Evolutionary conservation across 2,113 vertebrate species (phyloP).

Genomic region (Capra hircus): DNA sequence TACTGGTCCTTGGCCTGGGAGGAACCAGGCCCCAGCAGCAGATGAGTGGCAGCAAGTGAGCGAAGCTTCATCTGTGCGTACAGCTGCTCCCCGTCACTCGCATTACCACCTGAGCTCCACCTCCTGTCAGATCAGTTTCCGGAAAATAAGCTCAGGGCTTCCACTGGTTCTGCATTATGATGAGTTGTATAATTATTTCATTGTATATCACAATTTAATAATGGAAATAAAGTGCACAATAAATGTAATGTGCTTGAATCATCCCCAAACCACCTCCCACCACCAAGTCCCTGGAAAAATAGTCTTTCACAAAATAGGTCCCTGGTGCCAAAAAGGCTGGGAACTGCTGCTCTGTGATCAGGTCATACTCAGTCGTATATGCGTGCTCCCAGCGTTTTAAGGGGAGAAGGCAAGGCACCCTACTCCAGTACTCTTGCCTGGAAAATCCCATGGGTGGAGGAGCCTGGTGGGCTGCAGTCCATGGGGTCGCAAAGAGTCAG

Average conservation of each 20-base stretch:
- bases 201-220: neutral
- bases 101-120: neutral
- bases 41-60: neutral
- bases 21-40: neutral
- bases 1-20: neutral
- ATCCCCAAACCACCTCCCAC: neutral
- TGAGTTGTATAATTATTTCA: neutral
- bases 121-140: neutral
- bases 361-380: fast-evolving
- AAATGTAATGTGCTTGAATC: neutral
- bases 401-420: no score
- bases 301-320: neutral
- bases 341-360: neutral
- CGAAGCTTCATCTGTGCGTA: neutral
- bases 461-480: no score
- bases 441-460: no score
- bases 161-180: neutral
- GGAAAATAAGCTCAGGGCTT: neutral
- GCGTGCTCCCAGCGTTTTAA: fast-evolving
- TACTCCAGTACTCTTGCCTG: no score
- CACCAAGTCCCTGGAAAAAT: neutral
- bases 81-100: neutral
- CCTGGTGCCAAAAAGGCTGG: neutral
- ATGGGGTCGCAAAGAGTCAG: no score
- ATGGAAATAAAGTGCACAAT: neutral